Conservation (phyloP, 2,797 vertebrate species). For the Chaunax sp. region DNA sequence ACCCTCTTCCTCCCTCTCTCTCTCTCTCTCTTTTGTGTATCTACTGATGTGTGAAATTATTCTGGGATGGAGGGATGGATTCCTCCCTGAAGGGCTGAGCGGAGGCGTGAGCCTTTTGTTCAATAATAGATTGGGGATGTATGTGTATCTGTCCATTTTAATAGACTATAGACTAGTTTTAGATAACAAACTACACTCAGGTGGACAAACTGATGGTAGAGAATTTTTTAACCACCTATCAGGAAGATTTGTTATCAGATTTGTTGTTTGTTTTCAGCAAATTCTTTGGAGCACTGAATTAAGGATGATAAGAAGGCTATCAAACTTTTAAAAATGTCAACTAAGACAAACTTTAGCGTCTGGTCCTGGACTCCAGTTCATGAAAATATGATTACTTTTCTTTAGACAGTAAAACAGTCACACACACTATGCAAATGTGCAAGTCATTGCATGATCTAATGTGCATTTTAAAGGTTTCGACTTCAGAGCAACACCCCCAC, state of each 20-base stretch:
- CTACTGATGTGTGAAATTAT: slow-evolving; percentile 88
- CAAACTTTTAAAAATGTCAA: slow-evolving; percentile 52
- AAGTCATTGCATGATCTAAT: slow-evolving; percentile 44
- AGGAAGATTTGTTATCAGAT: slow-evolving; percentile 32
- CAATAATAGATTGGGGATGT: slow-evolving; percentile 83
- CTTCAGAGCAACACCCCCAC: slow-evolving; percentile 57
- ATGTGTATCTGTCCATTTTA: slow-evolving; percentile 81
- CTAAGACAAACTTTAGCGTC: slow-evolving; percentile 52
- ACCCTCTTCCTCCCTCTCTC: slow-evolving; percentile 26
- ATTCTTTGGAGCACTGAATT: slow-evolving; percentile 42
- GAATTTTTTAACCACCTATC: slow-evolving; percentile 53
- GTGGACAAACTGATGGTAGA: slow-evolving; percentile 68
- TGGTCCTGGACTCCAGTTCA: slow-evolving; percentile 39
- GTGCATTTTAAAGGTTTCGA: slow-evolving; percentile 66
- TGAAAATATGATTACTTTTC: slow-evolving; percentile 58
- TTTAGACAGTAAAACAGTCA: slow-evolving; percentile 16
- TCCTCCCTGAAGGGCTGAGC: slow-evolving; percentile 79
- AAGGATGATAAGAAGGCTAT: slow-evolving; percentile 24
- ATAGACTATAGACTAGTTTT: slow-evolving; percentile 80
- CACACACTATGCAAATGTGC: slow-evolving; percentile 17
- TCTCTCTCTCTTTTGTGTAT: slow-evolving; percentile 77
- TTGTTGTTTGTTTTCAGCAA: slow-evolving; percentile 56
- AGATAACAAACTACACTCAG: slow-evolving; percentile 79
- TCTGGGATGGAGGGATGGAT: slow-evolving; percentile 86
- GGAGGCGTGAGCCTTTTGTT: slow-evolving; percentile 83